phyloP scores from a whole-genome alignment of 2,888 invertebrate species.

The Ophion slaviceki region DNA sequence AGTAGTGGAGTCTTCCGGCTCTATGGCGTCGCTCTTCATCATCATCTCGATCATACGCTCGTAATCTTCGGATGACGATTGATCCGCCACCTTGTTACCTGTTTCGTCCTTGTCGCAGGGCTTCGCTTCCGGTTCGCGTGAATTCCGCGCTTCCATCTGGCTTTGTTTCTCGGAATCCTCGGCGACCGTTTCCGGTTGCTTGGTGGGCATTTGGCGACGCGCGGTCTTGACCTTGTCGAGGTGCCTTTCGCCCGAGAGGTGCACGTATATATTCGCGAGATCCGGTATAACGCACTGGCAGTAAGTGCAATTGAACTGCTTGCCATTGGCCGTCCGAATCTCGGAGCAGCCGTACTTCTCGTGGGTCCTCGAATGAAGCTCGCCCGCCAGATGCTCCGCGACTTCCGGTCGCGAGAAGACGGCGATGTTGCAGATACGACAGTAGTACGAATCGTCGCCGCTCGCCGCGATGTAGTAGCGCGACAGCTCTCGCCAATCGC shows the following conservation, averaged over 20 bases:
- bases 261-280: background rate
- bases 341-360: conserved; percentile 16
- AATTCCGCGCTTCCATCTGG: no score
- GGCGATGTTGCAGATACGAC: conserved; percentile 16
- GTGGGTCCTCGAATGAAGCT: background rate
- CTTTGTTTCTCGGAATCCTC: background rate
- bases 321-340: background rate
- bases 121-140: background rate
- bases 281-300: conserved; percentile 9
- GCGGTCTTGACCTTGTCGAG: background rate
- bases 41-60: background rate
- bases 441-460: conserved; percentile 8
- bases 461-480: background rate
- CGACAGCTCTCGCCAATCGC: background rate
- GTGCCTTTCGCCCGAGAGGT: conserved; percentile 23
- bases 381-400: background rate
- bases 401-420: background rate
- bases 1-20: background rate
- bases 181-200: background rate
- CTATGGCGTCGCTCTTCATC: background rate
- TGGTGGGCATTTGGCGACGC: background rate
- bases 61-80: background rate
- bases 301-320: background rate
- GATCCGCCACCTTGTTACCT: background rate
- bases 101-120: background rate